Evolutionary conservation across 2,888 invertebrate species (phyloP).

Genomic region (Mesorhabditis sp.): DNA sequence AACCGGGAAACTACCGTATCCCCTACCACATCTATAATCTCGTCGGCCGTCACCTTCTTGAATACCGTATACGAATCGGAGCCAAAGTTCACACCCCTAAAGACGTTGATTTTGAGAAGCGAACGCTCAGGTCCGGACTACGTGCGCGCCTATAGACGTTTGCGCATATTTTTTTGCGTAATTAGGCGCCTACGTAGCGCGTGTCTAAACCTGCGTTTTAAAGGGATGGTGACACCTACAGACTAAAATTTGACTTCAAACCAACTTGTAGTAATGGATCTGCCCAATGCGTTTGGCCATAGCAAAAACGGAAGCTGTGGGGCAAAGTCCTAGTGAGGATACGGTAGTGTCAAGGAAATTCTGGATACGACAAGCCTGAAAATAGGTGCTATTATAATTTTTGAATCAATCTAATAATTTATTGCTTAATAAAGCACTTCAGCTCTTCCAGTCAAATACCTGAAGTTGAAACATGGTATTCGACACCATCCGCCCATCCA

Average conservation of each 20-base stretch:
- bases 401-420: not conserved
- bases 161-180: no score
- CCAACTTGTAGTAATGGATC: constrained; percentile 4
- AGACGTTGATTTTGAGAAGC: not conserved
- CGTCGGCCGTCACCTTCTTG: constrained; percentile 5
- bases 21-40: constrained; percentile 1
- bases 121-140: no score
- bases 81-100: not conserved
- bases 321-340: not conserved
- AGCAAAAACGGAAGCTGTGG: not conserved
- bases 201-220: no score
- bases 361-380: constrained; percentile 6
- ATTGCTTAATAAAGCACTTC: not conserved
- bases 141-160: no score
- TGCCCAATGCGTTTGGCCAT: constrained; percentile 2
- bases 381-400: not conserved
- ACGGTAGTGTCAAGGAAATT: constrained; percentile 6
- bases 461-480: not conserved
- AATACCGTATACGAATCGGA: constrained; percentile 2
- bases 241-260: not conserved
- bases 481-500: not conserved
- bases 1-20: not conserved
- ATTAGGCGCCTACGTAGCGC: no score
- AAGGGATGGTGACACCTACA: no score
- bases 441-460: not conserved